Base-by-base conservation (phyloP, 2,888 invertebrate species). In the Lasioglossum pauxillum region DNA sequence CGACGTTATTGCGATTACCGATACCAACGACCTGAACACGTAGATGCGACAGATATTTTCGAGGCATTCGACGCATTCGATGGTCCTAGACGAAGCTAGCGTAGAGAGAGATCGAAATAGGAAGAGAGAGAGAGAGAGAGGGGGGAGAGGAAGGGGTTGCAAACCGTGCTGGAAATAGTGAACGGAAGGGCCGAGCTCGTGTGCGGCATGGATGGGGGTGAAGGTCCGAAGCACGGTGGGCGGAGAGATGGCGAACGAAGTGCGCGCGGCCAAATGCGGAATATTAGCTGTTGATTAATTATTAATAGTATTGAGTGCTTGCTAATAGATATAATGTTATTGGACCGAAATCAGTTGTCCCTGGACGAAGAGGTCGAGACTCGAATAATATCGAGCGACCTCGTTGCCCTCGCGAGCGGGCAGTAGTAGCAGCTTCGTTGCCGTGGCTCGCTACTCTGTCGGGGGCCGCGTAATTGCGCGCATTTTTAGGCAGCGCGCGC, bases 241-340 rank as follows among this genome's bases (percentile, higher is more conserved):
- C 53, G 35, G 73, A 74, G 80, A 57, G 53, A 72, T 7, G 71
- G 78, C 77, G 83, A 74, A 60, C 76, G 85, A 90, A 90, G 90
- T 86, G 82, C 83, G 88, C 82, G 75, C 87, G 82, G 85, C 83
- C 89, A 89, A 91, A 91, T 87, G 85, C 86, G 87, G 88, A 85
- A 92, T 91, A 92, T 91, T 91, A 91, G 91, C 91, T 87, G 87
- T 78, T 89, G 92, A 92, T 92, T 92, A 92, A 92, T 92, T 92
- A 92, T 92, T 92, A 92, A 91, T 91, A 92, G 91, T 84, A 92
- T 90, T 87, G 91, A 92, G 91, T 92, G 90, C 74, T 79, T 86
- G 92, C 90, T 91, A 91, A 92, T 90, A 90, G 90, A 91, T 92
- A 90, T 91, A 92, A 91, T 89, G 91, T 91, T 91, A 92, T 91